Percentiles rank a stretch among this genome's conserved stretches.
Evolutionary conservation across 2,113 vertebrate species (phyloP).

Genomic region (Clinocottus analis): DNA sequence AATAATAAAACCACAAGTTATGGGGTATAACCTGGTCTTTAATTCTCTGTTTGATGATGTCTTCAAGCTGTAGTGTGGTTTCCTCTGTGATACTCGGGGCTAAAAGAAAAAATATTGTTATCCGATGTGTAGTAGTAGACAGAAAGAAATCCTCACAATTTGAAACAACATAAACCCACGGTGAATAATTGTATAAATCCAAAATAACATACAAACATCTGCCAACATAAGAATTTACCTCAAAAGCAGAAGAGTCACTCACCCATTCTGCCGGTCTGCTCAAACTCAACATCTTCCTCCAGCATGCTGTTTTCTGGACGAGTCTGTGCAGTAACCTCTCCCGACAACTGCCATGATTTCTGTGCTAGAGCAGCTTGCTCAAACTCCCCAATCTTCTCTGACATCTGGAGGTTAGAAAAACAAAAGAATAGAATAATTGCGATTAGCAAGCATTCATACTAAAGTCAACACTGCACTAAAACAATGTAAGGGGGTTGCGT

Average conservation of each 20-base stretch:
- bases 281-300: conserved; percentile 92
- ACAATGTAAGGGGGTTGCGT: neutral
- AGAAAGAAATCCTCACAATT: neutral
- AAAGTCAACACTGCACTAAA: neutral
- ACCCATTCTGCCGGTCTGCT: conserved; percentile 91
- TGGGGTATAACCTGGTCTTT: conserved; percentile 88
- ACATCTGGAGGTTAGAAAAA: conserved; percentile 84
- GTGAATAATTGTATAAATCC: neutral
- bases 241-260: conserved; percentile 8
- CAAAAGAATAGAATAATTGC: neutral
- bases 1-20: neutral
- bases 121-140: neutral
- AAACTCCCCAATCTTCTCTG: conserved; percentile 88
- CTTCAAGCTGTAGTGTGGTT: conserved; percentile 93
- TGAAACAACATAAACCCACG: neutral
- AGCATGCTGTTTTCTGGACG: conserved; percentile 97
- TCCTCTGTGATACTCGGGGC: conserved; percentile 95
- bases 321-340: conserved; percentile 90
- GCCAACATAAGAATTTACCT: neutral
- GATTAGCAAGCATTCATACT: neutral
- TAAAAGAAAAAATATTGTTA: conserved; percentile 50
- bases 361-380: conserved; percentile 89
- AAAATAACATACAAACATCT: neutral
- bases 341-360: conserved; percentile 95
- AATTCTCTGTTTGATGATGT: conserved; percentile 97